A percentile compares a stretch with the other conserved stretches of the same genome.
phyloP scores from a whole-genome alignment of 30 jellyfish, hydroid and myxozoan species.

The Mastigias papua region DNA sequence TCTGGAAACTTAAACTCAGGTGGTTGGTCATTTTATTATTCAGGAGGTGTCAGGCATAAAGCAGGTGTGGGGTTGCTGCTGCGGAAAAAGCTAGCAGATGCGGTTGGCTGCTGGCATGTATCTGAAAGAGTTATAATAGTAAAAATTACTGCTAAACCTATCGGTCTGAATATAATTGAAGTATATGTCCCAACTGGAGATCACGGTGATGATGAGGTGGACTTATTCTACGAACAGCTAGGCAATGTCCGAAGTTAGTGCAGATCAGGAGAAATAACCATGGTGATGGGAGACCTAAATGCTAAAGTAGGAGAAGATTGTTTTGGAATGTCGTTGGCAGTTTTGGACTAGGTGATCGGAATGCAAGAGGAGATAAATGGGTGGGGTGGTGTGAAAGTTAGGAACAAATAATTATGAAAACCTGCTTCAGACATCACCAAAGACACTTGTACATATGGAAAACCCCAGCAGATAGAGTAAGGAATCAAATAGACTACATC shows the following conservation, averaged over 20 bases:
- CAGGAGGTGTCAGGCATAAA: background rate
- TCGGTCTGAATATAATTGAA: background rate
- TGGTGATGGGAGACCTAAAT: conserved; percentile 39
- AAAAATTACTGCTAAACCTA: background rate
- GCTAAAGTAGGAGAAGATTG: conserved; percentile 21
- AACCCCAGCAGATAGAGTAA: conserved; percentile 13
- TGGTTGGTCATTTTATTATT: background rate
- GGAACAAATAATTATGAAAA: conserved; percentile 9
- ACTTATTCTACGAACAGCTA: background rate
- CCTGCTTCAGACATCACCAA: background rate
- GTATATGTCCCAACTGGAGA: conserved; percentile 2
- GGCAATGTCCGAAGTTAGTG: background rate
- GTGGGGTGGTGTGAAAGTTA: background rate
- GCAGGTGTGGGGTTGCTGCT: background rate
- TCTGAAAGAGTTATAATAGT: background rate
- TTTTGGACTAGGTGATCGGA: conserved; percentile 18
- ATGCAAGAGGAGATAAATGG: conserved; percentile 16
- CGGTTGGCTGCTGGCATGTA: background rate
- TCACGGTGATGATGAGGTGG: background rate
- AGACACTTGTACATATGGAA: conserved; percentile 8
- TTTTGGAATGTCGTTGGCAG: background rate
- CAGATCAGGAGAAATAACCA: conserved; percentile 8
- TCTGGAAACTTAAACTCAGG: background rate
- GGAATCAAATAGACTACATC: conserved; percentile 39
- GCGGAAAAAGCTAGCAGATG: background rate